Base-by-base conservation (phyloP, 2,888 invertebrate species). In the Eubasilissa splendida region DNA sequence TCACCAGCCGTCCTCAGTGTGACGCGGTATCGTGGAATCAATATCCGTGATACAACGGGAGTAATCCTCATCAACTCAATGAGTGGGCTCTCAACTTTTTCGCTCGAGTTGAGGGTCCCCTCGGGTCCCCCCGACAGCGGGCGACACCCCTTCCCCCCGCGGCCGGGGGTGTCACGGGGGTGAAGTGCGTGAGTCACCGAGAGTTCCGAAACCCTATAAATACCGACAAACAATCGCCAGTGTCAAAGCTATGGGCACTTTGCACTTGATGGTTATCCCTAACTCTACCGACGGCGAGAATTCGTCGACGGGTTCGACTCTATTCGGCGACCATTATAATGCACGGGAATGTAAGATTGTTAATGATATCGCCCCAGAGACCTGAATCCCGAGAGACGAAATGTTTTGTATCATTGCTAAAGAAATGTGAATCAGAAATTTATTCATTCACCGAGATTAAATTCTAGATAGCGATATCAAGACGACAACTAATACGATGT, bases 171-270 rank as follows among this genome's bases (percentile, higher is more conserved):
- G 53, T 53, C 12, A 63, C 14, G 52, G 63, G 59, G 33, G 63
- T 33, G 12, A 63, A 63, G 33, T 33, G 10, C 63, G 63, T 54
- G 70, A 70, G 14, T 70, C 53, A 70, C 33, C 59, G 52, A 33
- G 76, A 33, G 22, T n/a, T 60, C 31, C 54, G 80, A 80, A 77
- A 68, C 80, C 80, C 77, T 80, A 71, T 42, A 77, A 80, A 52
- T 73, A 53, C 77, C 77, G 42, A 42, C 42, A 53, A 77, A 70
- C 76, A 71, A 60, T 70, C 77, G 71, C 70, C 80, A 66, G 77
- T 71, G 76, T 59, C 80, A 80, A 80, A 76, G 70, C 76, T 71
- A 53, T 53, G 60, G 56, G 76, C 80, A 9, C 58, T 42, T 22
- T 7, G 42, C 42, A 76, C 68, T 80, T 80, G 80, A 70, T 53